Percentiles rank a stretch among this genome's conserved stretches.
These are phyloP conservation scores for Nyctibius grandis DNA, from an alignment of 2,797 vertebrate species.

Conservation along the genomic window DNA sequence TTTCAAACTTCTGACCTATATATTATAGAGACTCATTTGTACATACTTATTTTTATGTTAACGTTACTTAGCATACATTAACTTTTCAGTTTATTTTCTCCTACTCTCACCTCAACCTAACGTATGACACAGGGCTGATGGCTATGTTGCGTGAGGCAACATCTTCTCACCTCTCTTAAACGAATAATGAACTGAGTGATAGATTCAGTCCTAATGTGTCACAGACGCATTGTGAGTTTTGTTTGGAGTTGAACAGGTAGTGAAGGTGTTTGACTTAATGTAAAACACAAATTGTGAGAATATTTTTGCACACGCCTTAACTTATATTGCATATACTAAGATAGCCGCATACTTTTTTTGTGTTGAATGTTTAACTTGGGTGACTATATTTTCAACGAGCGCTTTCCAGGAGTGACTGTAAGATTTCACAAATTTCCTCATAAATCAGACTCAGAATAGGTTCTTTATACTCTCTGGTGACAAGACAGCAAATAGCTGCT, in stretches of 20 bases:
- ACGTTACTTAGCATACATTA: accelerated
- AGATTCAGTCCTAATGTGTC: background rate
- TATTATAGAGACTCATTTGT: background rate
- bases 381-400: background rate
- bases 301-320: background rate
- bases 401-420: background rate
- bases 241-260: background rate
- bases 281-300: background rate
- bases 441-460: background rate
- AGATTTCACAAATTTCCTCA: background rate
- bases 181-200: background rate
- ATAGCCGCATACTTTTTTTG: accelerated
- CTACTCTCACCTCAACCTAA: background rate
- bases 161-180: background rate
- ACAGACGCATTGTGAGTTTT: background rate
- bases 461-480: background rate
- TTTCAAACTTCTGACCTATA: background rate
- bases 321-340: background rate
- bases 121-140: background rate
- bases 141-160: background rate
- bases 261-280: background rate
- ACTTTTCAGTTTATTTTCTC: background rate
- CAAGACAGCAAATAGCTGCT: background rate
- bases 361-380: background rate
- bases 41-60: background rate